A percentile compares a stretch with the other conserved stretches of the same genome.
Conservation (phyloP, 2,797 vertebrate genomes). For the Crenichthys baileyi region DNA sequence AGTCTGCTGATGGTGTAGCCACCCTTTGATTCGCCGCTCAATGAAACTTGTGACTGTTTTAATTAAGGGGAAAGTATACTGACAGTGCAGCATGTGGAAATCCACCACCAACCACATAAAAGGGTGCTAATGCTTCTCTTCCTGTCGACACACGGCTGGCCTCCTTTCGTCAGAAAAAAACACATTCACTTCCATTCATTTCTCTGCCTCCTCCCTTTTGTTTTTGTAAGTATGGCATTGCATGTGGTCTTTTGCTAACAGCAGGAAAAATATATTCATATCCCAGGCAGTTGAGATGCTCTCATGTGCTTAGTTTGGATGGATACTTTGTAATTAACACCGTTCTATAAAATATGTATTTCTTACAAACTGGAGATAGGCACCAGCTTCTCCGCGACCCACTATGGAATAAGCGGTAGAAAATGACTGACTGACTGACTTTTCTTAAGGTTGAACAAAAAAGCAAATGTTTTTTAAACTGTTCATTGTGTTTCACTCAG, state of each 20-base stretch:
- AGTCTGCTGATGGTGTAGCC: conserved; percentile 71
- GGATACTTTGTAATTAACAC: conserved; percentile 24
- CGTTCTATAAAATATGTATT: conserved; percentile 28
- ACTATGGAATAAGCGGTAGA: no score
- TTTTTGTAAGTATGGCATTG: conserved; percentile 60
- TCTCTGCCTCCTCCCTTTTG: conserved; percentile 49
- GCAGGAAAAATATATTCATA: conserved; percentile 60
- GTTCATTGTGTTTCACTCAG: background rate
- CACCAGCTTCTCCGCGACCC: no score
- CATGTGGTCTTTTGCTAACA: conserved; percentile 62
- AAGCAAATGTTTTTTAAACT: background rate
- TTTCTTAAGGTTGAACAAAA: background rate
- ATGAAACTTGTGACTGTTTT: conserved; percentile 82
- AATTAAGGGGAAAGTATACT: conserved; percentile 80
- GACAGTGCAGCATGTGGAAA: conserved; percentile 73
- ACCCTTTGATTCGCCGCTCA: conserved; percentile 79
- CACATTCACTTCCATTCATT: conserved; percentile 66
- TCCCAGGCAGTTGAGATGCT: conserved; percentile 56
- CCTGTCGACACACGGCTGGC: conserved; percentile 66
- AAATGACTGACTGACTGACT: no score
- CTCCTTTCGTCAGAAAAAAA: conserved; percentile 66
- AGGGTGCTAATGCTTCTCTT: conserved; percentile 75
- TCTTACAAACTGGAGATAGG: background rate
- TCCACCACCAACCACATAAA: conserved; percentile 71
- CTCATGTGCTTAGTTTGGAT: conserved; percentile 39